These are phyloP conservation scores for Potamarius usumacintae DNA, from an alignment of 2,113 vertebrate species.

Conservation along the genomic window DNA sequence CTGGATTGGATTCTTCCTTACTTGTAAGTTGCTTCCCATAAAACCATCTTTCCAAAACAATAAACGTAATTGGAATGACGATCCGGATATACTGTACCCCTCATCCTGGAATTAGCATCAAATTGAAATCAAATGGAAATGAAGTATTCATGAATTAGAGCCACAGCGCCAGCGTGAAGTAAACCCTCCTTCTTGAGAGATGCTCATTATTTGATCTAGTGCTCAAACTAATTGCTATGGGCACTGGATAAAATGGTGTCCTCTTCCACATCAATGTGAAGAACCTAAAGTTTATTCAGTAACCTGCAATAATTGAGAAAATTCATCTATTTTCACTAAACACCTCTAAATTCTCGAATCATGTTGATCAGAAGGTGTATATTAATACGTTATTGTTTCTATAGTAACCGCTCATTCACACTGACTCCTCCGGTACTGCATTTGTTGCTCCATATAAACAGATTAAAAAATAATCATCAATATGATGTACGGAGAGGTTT, in stretches of 20 bases:
- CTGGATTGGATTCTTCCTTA: background rate
- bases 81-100: background rate
- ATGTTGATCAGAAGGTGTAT: too few relatives aligned
- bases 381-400: too few relatives aligned
- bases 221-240: background rate
- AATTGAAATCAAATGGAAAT: background rate
- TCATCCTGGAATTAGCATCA: background rate
- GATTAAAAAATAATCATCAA: too few relatives aligned
- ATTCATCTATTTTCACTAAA: too few relatives aligned
- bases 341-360: too few relatives aligned
- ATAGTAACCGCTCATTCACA: too few relatives aligned
- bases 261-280: background rate
- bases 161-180: background rate
- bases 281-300: background rate
- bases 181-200: background rate
- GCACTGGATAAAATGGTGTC: background rate
- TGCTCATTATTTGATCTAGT: background rate
- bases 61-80: background rate
- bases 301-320: too few relatives aligned
- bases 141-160: background rate
- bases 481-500: background rate
- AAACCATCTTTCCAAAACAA: background rate
- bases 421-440: too few relatives aligned
- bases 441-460: background rate
- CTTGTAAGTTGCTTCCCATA: background rate